Base-by-base conservation (phyloP, 2,888 invertebrate genomes). In the Drosophila hamatofila region DNA sequence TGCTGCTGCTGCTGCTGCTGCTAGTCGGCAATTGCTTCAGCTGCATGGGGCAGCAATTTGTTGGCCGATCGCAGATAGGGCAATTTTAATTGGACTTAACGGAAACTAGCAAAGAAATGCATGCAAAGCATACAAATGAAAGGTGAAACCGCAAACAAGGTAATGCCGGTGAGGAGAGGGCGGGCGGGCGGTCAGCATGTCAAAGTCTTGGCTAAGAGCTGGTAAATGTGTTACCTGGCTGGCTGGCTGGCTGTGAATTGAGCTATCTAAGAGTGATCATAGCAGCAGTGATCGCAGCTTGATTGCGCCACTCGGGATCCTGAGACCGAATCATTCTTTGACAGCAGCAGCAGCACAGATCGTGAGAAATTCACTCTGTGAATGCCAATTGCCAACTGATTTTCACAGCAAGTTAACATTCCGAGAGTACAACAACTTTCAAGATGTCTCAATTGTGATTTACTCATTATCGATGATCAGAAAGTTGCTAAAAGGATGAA, bases 71-170 rank as follows among this genome's bases (percentile, higher is more conserved):
- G 81, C 57, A 83, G 88, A 83, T 83, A 83, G 86, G 83, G 81
- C 78, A 69, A 65, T 72, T 86, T 88, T 83, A 83, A 83, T 88
- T 83, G 88, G 83, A 83, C 83, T 78, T 86, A 80, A 88, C 83
- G 88, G 88, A 83, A 83, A 83, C 86, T 78, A 76, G 78, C 76
- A 54, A 62, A 80, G 76, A 75, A 75, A 78, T 68, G 75, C 78
- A 75, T 75, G 74, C 82, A 81, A 81, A 77, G 65, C 61, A 74
- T 54, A 77, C 77, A 56, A 74, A 73, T 59, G 73, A 76, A 76
- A 61, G 59, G 44, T 51, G 51, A 51, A 52, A 58, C 69, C 33
- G 57, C 46, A 41, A 11, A 21, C 51, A 16, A 35, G 33, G 37
- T 4, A 23, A 3, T 12, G 44, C 23, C 11, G 35, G 35, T 16